Conservation (phyloP, 2,113 vertebrate species). For the Zonotrichia leucophrys region DNA sequence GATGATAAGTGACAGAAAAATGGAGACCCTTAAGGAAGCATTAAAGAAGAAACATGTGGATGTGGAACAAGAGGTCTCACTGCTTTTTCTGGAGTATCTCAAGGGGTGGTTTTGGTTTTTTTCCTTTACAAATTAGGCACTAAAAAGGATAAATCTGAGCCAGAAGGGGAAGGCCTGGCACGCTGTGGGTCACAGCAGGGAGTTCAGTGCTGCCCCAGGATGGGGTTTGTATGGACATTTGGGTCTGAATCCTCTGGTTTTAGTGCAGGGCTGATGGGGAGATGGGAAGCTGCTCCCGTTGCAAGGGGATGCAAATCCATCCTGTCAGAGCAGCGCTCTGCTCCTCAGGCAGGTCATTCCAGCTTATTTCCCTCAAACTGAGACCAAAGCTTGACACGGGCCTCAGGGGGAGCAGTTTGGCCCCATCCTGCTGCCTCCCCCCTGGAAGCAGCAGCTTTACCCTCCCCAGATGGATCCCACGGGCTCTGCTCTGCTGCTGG, state of each 20-base stretch:
- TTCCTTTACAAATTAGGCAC: neutral
- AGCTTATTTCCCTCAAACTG: neutral
- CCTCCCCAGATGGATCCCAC: accelerated
- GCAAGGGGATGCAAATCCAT: neutral
- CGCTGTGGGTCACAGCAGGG: neutral
- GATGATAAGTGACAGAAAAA: slow-evolving; percentile 71
- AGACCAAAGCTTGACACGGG: neutral
- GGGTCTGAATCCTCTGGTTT: neutral
- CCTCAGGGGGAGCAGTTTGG: neutral
- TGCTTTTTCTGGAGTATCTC: neutral
- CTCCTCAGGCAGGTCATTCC: slow-evolving; percentile 8
- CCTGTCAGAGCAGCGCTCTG: neutral
- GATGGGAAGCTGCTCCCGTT: neutral
- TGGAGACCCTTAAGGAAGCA: slow-evolving; percentile 59
- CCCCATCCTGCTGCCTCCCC: neutral
- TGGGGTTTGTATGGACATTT: neutral
- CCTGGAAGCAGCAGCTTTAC: neutral
- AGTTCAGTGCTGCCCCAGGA: neutral
- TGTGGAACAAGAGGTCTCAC: neutral
- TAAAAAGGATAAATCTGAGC: neutral
- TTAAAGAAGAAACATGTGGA: slow-evolving; percentile 10
- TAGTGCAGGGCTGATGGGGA: neutral
- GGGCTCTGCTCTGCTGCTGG: neutral
- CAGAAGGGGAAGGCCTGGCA: neutral
- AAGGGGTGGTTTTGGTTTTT: no score